Base-by-base conservation (phyloP, 2,888 invertebrate species). In the Agonopterix heracliana region DNA sequence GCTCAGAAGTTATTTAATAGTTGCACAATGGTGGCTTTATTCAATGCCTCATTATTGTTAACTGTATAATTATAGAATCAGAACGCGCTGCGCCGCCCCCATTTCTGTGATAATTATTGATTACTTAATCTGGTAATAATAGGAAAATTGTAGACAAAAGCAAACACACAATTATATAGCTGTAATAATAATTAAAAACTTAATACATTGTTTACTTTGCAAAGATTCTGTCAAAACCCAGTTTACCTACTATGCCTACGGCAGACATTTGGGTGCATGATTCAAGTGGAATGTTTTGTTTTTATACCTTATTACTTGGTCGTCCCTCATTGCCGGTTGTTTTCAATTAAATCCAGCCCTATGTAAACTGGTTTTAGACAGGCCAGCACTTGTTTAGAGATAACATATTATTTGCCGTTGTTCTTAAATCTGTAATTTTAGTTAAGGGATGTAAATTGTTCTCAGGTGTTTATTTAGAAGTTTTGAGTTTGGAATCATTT, bases 401-500 rank as follows among this genome's bases (percentile, higher is more conserved):
- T 40, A 38, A 44, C 13, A 26, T 12, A 38, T 46, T 45, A 14
- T 45, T 47, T 38, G 46, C 43, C 44, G 46, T 50, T 10, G 11
- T 17, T 43, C 36, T 47, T 9, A 36, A 26, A 26, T 26, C 26
- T 26, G 26, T 26, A 26, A 26, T 43, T 38, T 47, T 41, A 46
- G 46, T 46, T 49, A 44, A 52, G 52, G 44, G 49, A 49, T 41
- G 45, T 53, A 51, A 52, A 54, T 51, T 55, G 46, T 52, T 55
- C 51, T 54, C 26, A 26, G 26, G 26, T 60, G 26, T 60, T 64
- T 63, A 56, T 56, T 52, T 53, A 54, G 47, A 59, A 53, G 60
- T 72, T 71, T 67, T 62, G n/a, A 64, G 68, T 73, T 73, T 73
- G 59, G 69, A 71, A 54, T 63, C 49, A 55, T 70, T 26, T 74